phyloP scores from a whole-genome alignment of 1,140 invertebrate species.

The Euura saliciscinereae region DNA sequence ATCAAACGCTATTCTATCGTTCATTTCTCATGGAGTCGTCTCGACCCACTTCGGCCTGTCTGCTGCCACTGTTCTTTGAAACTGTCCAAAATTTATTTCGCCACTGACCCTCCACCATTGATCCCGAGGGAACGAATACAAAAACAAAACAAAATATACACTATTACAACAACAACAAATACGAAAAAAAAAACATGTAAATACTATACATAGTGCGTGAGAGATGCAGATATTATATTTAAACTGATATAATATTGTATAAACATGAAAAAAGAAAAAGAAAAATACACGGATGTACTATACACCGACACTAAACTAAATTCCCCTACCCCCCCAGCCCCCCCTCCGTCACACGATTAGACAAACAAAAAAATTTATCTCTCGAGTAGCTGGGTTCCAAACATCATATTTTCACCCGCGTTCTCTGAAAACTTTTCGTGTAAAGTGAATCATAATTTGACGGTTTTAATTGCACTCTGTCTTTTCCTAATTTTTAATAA shows the following conservation, averaged over 20 bases:
- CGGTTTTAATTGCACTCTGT: background rate
- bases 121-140: slow-evolving; percentile 9
- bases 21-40: background rate
- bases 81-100: slow-evolving; percentile 9
- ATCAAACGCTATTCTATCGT: too few species aligned
- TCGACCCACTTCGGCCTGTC: background rate
- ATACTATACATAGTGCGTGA: slow-evolving; percentile 56
- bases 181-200: slow-evolving; percentile 45
- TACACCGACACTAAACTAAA: slow-evolving; percentile 27
- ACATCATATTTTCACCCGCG: background rate
- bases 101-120: slow-evolving; percentile 23
- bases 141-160: background rate
- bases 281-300: slow-evolving; percentile 18
- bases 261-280: slow-evolving; percentile 26
- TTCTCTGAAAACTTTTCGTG: background rate
- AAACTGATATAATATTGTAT: slow-evolving; percentile 42
- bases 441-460: too few species aligned
- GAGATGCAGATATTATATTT: slow-evolving; percentile 30
- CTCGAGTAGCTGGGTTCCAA: background rate
- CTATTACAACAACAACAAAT: background rate
- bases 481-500: background rate
- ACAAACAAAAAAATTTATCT: background rate
- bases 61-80: slow-evolving; percentile 20
- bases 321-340: background rate
- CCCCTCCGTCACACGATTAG: background rate